Evolutionary conservation across 2,797 vertebrate genomes (phyloP), one percentile per base, ranked within the genome.

Genomic region (Hyperoplus immaculatus): DNA sequence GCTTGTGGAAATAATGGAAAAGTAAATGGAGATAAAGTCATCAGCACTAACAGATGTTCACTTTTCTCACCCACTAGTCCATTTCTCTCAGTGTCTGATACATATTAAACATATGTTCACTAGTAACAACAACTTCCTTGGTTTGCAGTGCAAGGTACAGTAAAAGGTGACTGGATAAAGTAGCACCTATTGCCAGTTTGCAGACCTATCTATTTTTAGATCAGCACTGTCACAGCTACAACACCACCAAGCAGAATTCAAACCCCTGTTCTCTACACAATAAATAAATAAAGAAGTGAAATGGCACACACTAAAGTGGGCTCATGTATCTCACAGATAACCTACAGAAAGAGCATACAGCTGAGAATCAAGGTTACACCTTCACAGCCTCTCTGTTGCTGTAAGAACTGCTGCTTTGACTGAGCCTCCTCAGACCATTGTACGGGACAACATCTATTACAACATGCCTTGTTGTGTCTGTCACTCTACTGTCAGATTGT

Each of bases 191-290:
- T 75, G 80, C 86, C 90, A 86, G 83, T 80, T 83, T 90, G 83
- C 87, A 90, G 80, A 87, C 80, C 85, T 57, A 70, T 85, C 94
- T 95, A 95, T 94, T 93, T 95, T 92, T 95, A 95, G 93, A 90
- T 82, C 82, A 69, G 87, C 38, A 79, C 84, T 92, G 90, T 91
- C 80, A 80, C 89, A 94, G 86, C 86, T 87, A 81, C 84, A 90
- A 86, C 84, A 78, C 82, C 65, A 85, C 83, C 65, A 85, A 87
- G 88, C 90, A 85, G 79, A 91, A 90, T 88, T 89, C 63, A 88
- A 92, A 89, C 80, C 73, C 71, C 85, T 82, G 80, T 83, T 88
- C 84, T 80, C 70, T 29, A 80, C 80, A 82, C 53, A 50, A 57
- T 77, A 83, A 29, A 29, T 29, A 29, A 29, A 29, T 29, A 29